Percentiles rank a stretch among this genome's conserved stretches.
Conservation (phyloP, 2,888 invertebrate genomes). For the Megaustenia siamemsis region DNA sequence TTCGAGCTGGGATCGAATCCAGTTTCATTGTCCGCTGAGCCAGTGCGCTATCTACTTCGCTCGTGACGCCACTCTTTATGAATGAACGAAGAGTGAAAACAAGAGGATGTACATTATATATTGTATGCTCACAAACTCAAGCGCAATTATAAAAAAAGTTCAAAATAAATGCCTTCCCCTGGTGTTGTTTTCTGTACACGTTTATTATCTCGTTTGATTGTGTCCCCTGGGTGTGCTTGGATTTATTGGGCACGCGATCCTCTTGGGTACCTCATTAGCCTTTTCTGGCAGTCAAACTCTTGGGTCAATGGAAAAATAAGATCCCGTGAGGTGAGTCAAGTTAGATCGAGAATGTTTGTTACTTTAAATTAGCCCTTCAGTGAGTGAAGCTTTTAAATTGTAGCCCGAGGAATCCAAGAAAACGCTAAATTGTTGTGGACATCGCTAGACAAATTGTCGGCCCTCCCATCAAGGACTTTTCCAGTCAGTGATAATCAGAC, state of each 20-base stretch:
- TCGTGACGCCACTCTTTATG: too few relatives aligned
- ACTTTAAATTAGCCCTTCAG: slow-evolving; percentile 28
- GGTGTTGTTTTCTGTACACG: not conserved
- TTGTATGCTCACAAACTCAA: too few relatives aligned
- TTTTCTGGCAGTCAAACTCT: not conserved
- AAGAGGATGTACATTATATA: too few relatives aligned
- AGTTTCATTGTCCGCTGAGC: too few relatives aligned
- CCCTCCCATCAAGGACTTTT: not conserved
- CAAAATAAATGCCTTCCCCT: not conserved
- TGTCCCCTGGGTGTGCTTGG: not conserved
- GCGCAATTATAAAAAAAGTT: too few relatives aligned
- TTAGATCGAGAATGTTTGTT: slow-evolving; percentile 39
- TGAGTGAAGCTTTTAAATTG: slow-evolving; percentile 37
- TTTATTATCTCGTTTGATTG: slow-evolving; percentile 9
- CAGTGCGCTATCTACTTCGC: too few relatives aligned
- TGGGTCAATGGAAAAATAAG: not conserved
- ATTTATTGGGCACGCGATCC: not conserved
- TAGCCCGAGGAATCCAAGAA: slow-evolving; percentile 2
- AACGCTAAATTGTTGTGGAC: slow-evolving; percentile 5
- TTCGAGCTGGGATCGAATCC: too few relatives aligned
- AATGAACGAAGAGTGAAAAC: too few relatives aligned
- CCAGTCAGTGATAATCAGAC: not conserved
- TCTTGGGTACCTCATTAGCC: slow-evolving; percentile 30
- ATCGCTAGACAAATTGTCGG: not conserved
- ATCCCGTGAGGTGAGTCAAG: slow-evolving; percentile 9